Percentiles rank a stretch among this genome's conserved stretches.
Evolutionary conservation across 2,797 vertebrate species (phyloP).

Genomic region (Pseudochirops corinnae): DNA sequence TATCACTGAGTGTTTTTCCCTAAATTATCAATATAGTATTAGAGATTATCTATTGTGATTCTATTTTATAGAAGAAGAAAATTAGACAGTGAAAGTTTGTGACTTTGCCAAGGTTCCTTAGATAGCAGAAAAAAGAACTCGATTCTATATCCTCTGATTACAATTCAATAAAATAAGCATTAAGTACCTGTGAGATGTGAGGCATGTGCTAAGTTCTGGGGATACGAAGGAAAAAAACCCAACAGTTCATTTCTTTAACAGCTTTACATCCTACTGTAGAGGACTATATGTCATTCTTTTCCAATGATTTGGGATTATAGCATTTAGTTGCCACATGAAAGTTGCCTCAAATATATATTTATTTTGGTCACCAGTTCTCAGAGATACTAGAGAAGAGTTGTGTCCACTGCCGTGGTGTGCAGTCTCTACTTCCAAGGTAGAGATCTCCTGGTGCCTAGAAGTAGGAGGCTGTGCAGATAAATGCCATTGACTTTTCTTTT

Average conservation of each 20-base stretch:
- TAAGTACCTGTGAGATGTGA: not conserved
- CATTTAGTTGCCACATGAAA: not conserved
- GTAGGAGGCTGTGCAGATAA: not conserved
- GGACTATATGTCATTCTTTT: not conserved
- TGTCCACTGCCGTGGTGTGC: not conserved
- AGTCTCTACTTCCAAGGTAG: not conserved
- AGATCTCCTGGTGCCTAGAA: not conserved
- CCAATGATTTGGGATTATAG: not conserved
- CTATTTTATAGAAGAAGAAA: not conserved
- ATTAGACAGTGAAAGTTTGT: not conserved
- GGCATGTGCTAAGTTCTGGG: not conserved
- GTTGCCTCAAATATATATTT: not conserved
- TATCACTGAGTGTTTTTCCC: not conserved
- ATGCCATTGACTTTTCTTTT: not conserved
- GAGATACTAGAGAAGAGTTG: not conserved
- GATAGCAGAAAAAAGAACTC: not conserved
- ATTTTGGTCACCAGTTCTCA: not conserved
- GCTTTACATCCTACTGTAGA: not conserved
- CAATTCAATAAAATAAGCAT: not conserved
- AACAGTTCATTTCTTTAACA: not conserved
- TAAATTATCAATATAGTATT: not conserved
- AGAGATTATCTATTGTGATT: not conserved
- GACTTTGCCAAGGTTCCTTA: not conserved
- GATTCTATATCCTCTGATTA: not conserved
- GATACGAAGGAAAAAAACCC: not conserved